Base-by-base conservation (phyloP, 2,888 invertebrate species). In the Thera obeliscata region DNA sequence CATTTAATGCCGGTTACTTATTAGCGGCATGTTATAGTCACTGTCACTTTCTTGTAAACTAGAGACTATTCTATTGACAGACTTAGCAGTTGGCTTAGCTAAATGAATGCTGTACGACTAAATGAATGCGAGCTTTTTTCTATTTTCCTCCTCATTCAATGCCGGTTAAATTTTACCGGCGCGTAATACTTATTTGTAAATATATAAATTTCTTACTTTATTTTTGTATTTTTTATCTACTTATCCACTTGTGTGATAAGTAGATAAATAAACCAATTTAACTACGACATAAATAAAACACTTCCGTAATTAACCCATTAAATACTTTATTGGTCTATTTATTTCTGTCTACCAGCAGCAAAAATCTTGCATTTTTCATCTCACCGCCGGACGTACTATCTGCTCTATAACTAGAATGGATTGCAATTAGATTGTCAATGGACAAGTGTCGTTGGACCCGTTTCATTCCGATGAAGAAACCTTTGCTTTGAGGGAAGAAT, bases 351-450 rank as follows among this genome's bases (percentile, higher is more conserved):
- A 6, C 35, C 58, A 58, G 52, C 49, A 49, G 59, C 61, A 65
- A 57, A 67, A 66, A 66, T 70, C 67, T 59, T 59, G 65, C 63
- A 68, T 69, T 63, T 61, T 63, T 68, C 71, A 66, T 64, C 49
- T 60, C n/a, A 12, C 46, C 58, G 52, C 69, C 74, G 72, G 67
- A 72, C 67, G 76, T 76, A 70, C 65, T 75, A 73, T 67, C 88
- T 83, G 64, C 91, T 91, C 90, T 81, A 78, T 84, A 79, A 60
- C 79, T 61, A 84, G 88, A 87, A 82, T 74, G 76, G 85, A 87
- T 86, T 78, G 90, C 91, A 91, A 92, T 91, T 92, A 91, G 90
- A 90, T 90, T 89, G 91, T 92, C 91, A 91, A 87, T 89, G 87
- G 87, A 87, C 90, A 88, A 91, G 90, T 91, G 90, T 90, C 89